phyloP scores from a whole-genome alignment of 2,797 vertebrate genomes.

The Synaphobranchus kaupii region DNA sequence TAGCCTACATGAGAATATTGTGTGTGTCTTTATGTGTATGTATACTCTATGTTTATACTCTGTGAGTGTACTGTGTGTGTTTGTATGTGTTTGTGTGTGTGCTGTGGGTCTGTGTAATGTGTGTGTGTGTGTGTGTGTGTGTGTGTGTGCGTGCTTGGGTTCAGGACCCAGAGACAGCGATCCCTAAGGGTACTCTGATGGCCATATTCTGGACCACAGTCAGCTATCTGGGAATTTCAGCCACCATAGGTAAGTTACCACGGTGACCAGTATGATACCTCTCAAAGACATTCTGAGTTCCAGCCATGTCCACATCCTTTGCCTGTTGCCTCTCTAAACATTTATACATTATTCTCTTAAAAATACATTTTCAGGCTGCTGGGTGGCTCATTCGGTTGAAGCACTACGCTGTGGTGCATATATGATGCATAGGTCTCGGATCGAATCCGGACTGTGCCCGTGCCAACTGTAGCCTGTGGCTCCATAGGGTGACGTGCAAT shows the following conservation, averaged over 20 bases:
- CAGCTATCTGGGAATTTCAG: conserved; percentile 65
- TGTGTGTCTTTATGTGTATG: too few species aligned
- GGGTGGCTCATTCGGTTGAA: too few species aligned
- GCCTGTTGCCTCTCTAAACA: neutral
- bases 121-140: conserved; percentile 11
- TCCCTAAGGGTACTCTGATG: conserved; percentile 71
- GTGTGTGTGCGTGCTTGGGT: conserved; percentile 21
- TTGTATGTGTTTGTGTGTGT: neutral
- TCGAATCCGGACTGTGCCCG: too few species aligned
- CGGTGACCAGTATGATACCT: neutral
- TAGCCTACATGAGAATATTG: too few species aligned
- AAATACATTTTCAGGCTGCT: too few species aligned
- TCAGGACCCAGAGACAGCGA: conserved; percentile 69
- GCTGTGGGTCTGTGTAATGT: neutral
- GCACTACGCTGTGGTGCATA: too few species aligned
- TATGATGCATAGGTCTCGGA: too few species aligned
- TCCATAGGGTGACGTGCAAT: too few species aligned
- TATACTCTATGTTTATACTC: too few species aligned
- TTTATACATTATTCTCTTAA: neutral
- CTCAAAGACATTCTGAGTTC: too few species aligned
- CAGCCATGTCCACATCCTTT: too few species aligned
- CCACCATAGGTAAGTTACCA: conserved; percentile 62
- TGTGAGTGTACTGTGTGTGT: neutral
- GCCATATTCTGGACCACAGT: conserved; percentile 72
- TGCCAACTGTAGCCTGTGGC: too few species aligned